A percentile compares a stretch with the other conserved stretches of the same genome.
These are phyloP conservation scores for Cosmopolites sordidus DNA, from an alignment of 2,888 invertebrate genomes.

Conservation along the genomic window DNA sequence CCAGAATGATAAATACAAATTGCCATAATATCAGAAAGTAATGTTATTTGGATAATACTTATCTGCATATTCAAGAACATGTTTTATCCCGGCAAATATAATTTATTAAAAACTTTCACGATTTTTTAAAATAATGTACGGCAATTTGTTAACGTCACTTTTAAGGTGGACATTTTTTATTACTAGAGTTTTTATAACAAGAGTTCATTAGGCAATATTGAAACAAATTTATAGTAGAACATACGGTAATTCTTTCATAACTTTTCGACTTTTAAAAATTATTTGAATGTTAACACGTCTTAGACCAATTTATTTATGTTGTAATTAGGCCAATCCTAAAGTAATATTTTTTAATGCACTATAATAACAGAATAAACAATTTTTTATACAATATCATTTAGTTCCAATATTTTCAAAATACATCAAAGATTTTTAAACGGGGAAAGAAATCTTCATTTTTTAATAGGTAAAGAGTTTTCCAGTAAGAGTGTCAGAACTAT, in stretches of 20 bases:
- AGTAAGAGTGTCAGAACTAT: too few relatives aligned
- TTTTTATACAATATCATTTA: too few relatives aligned
- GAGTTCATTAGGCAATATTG: conserved; percentile 6
- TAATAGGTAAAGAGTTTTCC: too few relatives aligned
- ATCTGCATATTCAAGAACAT: background rate
- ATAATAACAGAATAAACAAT: too few relatives aligned
- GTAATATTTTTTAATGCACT: too few relatives aligned
- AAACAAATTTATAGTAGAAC: conserved; percentile 8
- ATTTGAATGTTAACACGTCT: too few relatives aligned
- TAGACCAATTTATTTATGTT: too few relatives aligned
- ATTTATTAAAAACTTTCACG: conserved; percentile 16
- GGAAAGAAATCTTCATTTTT: too few relatives aligned
- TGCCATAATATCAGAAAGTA: background rate
- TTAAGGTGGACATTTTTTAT: conserved; percentile 17
- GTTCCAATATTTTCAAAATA: too few relatives aligned
- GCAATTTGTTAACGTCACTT: conserved; percentile 12
- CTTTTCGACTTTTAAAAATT: too few relatives aligned
- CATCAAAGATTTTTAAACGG: too few relatives aligned
- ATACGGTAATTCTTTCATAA: background rate
- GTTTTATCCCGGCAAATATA: background rate
- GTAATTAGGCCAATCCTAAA: too few relatives aligned
- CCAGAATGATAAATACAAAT: background rate
- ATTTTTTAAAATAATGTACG: conserved; percentile 6
- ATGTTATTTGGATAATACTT: background rate
- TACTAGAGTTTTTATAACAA: conserved; percentile 10